A percentile compares a stretch with the other conserved stretches of the same genome.
Evolutionary conservation across 2,113 vertebrate genomes (phyloP).

Genomic region (Stictonetta naevosa): DNA sequence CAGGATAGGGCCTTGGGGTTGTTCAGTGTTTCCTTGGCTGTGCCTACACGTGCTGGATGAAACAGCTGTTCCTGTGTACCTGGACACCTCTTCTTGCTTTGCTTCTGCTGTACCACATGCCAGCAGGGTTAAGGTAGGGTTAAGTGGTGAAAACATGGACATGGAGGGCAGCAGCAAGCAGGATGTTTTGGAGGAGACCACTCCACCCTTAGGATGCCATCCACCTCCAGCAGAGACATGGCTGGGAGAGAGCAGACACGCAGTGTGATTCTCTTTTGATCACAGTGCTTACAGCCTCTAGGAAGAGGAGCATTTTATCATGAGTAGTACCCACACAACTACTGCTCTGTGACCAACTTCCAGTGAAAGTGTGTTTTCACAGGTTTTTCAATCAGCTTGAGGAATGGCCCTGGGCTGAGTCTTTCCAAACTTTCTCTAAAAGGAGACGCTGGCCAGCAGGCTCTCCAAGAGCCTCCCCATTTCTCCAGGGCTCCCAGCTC

Average conservation of each 20-base stretch:
- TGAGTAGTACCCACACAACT: neutral
- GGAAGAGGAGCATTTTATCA: neutral
- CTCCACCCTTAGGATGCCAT: neutral
- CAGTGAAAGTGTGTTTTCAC: neutral
- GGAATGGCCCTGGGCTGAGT: neutral
- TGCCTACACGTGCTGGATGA: neutral
- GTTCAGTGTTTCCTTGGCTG: neutral
- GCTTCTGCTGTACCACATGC: neutral
- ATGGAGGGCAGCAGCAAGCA: neutral
- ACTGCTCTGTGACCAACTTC: neutral
- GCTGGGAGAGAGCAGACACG: neutral
- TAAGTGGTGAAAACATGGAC: neutral
- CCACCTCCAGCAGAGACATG: neutral
- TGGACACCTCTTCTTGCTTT: neutral
- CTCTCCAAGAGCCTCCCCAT: neutral
- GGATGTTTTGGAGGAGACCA: neutral
- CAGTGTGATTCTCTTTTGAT: neutral
- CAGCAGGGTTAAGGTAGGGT: fast-evolving
- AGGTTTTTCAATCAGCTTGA: neutral
- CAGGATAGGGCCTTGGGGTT: neutral
- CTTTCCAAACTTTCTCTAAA: neutral
- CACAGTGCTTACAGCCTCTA: neutral
- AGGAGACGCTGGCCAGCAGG: neutral
- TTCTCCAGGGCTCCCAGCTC: neutral
- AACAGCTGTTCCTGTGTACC: neutral